Evolutionary conservation across 1,140 invertebrate genomes (phyloP).

Genomic region (Globodera ellingtonae): DNA sequence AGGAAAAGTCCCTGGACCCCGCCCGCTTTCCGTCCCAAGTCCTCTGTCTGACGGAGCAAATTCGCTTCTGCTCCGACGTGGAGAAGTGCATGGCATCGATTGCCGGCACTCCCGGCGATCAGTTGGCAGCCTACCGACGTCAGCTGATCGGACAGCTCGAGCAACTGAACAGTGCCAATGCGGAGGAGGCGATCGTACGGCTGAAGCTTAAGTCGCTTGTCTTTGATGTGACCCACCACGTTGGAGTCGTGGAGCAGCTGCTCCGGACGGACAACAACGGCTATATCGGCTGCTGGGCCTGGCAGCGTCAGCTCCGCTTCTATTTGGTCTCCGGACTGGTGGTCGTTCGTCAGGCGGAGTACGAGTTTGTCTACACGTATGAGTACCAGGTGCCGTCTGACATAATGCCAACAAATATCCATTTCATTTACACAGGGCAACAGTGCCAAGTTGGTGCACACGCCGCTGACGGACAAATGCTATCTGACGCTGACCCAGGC

Average conservation of each 20-base stretch:
- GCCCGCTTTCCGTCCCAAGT: constrained; percentile 78
- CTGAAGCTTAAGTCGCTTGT: constrained; percentile 75
- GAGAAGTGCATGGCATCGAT: constrained; percentile 76
- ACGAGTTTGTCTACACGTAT: constrained; percentile 90
- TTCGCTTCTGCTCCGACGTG: constrained; percentile 79
- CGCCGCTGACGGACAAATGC: constrained; percentile 94
- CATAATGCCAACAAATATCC: constrained; percentile 67
- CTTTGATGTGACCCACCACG: constrained; percentile 88
- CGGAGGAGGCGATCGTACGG: constrained; percentile 54
- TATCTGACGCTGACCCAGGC: constrained; percentile 99
- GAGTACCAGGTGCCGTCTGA: constrained; percentile 78
- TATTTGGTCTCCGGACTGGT: constrained; percentile 57
- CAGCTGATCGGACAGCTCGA: constrained; percentile 72
- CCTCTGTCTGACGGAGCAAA: constrained; percentile 73
- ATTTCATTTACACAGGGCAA: constrained; percentile 44
- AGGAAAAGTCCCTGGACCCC: constrained; percentile 73
- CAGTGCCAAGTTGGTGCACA: constrained; percentile 86
- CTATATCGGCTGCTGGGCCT: constrained; percentile 79
- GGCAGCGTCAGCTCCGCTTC: constrained; percentile 91
- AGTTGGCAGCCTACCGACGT: constrained; percentile 69
- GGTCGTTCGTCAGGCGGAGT: constrained; percentile 76
- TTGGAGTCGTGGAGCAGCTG: constrained; percentile 79
- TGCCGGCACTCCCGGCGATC: constrained; percentile 67
- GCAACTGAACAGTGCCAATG: constrained; percentile 72
- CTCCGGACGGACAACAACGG: constrained; percentile 70